These are phyloP conservation scores for Pinctada fucata DNA, from an alignment of 2,888 invertebrate species.

Conservation along the genomic window DNA sequence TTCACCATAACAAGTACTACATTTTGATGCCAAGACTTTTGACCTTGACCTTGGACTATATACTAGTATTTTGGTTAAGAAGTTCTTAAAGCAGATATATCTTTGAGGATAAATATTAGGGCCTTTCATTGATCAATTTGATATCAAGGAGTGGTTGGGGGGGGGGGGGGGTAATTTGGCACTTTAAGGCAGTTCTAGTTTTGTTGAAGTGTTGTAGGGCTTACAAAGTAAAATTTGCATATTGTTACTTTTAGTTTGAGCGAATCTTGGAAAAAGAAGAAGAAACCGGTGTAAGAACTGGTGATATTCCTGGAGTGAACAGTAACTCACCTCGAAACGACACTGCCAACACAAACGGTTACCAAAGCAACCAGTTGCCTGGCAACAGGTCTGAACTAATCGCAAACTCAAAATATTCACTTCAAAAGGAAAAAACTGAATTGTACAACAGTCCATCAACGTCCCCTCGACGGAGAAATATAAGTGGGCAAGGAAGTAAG, in stretches of 20 bases:
- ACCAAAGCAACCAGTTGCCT: slow-evolving; percentile 17
- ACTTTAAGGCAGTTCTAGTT: too few relatives aligned
- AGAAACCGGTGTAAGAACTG: slow-evolving; percentile 24
- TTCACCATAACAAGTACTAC: too few relatives aligned
- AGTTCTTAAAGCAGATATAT: too few relatives aligned
- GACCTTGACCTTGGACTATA: too few relatives aligned
- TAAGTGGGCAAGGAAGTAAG: neutral
- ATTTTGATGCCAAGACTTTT: too few relatives aligned
- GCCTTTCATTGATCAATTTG: too few relatives aligned
- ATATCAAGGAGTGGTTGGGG: too few relatives aligned
- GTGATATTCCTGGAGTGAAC: slow-evolving; percentile 15
- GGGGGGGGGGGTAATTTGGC: too few relatives aligned
- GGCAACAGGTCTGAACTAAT: slow-evolving; percentile 3
- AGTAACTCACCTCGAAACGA: slow-evolving; percentile 8
- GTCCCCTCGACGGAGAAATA: neutral
- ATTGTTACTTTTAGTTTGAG: slow-evolving; percentile 47
- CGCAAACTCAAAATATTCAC: neutral
- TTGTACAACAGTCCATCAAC: neutral
- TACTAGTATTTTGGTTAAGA: too few relatives aligned
- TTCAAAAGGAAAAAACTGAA: neutral
- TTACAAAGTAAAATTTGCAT: too few relatives aligned
- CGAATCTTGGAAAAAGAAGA: slow-evolving; percentile 42
- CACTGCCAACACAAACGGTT: slow-evolving; percentile 10
- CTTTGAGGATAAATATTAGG: too few relatives aligned
- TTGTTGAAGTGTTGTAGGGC: too few relatives aligned